These are phyloP conservation scores for Ommatoiulus sabulosus DNA, from an alignment of 2,888 invertebrate species.

Conservation along the genomic window DNA sequence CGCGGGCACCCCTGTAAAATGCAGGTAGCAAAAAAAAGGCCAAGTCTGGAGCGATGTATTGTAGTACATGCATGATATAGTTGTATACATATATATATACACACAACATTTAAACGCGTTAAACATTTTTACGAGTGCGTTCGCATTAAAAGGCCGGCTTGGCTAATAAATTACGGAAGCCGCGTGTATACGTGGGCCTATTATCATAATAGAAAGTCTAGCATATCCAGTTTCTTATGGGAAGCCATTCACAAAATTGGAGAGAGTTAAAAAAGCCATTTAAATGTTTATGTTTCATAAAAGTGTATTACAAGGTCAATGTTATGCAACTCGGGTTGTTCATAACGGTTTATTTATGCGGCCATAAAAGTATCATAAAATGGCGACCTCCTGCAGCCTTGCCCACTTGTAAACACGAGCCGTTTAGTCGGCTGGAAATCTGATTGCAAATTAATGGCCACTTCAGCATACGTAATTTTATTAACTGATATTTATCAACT, in stretches of 20 bases:
- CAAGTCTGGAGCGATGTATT: not conserved
- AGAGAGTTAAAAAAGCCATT: conserved; percentile 28
- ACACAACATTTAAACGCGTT: not conserved
- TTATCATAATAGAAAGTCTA: conserved; percentile 20
- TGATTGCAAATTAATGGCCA: conserved; percentile 40
- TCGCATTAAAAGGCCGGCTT: not conserved
- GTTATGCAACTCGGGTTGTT: conserved; percentile 22
- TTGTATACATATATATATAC: not conserved
- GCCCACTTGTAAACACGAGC: conserved; percentile 42
- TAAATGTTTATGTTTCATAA: conserved; percentile 36
- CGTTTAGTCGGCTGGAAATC: not conserved
- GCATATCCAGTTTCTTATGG: conserved; percentile 21
- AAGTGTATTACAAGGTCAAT: conserved; percentile 40
- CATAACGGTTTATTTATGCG: conserved; percentile 43
- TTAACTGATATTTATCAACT: conserved; percentile 43
- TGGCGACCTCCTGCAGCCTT: conserved; percentile 40
- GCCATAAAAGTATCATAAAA: conserved; percentile 33
- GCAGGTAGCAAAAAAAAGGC: not conserved
- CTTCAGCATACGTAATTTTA: conserved; percentile 43
- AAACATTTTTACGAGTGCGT: conserved; percentile 29
- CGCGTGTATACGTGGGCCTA: not conserved
- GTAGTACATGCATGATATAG: not conserved
- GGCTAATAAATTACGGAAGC: conserved; percentile 22
- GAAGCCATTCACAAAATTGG: conserved; percentile 22
- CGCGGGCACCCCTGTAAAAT: not conserved